A percentile compares a stretch with the other conserved stretches of the same genome.
phyloP scores from a whole-genome alignment of 2,113 vertebrate species.

The Corvus moneduloides region DNA sequence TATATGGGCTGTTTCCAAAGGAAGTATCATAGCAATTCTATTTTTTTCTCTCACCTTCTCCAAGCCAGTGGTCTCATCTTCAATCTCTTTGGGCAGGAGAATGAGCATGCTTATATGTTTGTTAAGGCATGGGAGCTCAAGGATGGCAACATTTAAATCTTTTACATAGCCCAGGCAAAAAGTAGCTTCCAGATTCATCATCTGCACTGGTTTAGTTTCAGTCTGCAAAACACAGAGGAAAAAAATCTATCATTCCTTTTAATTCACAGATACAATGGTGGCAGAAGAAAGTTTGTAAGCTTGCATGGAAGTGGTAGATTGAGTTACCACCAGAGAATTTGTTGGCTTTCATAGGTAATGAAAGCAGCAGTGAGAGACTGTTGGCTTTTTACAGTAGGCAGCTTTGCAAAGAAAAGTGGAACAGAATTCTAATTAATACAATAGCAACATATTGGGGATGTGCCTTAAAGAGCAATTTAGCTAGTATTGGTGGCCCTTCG shows the following conservation, averaged over 20 bases:
- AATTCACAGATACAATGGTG: neutral
- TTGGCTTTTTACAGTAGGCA: neutral
- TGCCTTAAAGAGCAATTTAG: neutral
- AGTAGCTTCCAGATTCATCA: constrained; percentile 82
- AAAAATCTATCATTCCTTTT: neutral
- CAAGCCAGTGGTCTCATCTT: constrained; percentile 83
- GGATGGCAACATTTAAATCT: constrained; percentile 76
- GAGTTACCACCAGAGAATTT: neutral
- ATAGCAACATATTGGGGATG: neutral
- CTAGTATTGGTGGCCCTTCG: neutral
- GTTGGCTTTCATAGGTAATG: neutral
- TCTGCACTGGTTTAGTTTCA: constrained; percentile 82
- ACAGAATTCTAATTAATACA: neutral
- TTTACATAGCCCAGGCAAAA: constrained; percentile 78
- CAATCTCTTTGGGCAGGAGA: constrained; percentile 82
- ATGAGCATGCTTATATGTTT: constrained; percentile 93
- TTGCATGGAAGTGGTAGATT: neutral
- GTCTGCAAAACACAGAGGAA: constrained; percentile 68
- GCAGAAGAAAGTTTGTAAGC: neutral
- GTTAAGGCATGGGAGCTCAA: constrained; percentile 89
- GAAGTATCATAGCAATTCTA: neutral
- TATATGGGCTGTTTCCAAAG: neutral
- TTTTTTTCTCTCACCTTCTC: constrained; percentile 78
- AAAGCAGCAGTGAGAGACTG: neutral
- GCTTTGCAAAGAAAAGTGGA: neutral